Evolutionary conservation across 2,888 invertebrate genomes (phyloP), one percentile per base, ranked within the genome.

Genomic region (Diarsia brunnea): DNA sequence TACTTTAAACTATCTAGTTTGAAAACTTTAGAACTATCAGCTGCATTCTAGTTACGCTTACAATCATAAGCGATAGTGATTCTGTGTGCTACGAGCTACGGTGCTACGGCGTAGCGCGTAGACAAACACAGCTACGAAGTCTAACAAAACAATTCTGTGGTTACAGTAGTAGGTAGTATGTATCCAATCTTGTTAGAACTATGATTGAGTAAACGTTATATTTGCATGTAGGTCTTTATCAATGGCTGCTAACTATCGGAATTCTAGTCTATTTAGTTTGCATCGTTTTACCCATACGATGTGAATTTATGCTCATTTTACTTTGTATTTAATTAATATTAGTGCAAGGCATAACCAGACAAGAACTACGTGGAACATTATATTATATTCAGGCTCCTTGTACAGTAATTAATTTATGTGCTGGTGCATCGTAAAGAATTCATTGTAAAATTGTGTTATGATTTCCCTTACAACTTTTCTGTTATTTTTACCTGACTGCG

Each of bases 31-130:
- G 16, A 49, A 65, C 64, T 66, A 68, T 67, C 45, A 58, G 24
- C 47, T 78, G 49, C 24, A 81, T 53, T 43, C 38, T 66, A 81
- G 53, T 66, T 67, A 19, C 76, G 53, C 60, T 81, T 82, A 77
- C 69, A n/a, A n/a, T n/a, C n/a, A 69, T 65, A 79, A 51, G 45
- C 64, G 31, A 78, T 78, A 79, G 27, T n/a, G 55, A 38, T 58
- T 76, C 11, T 1, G 24, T 75, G 14, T 75, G 55, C 66, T 78
- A 51, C 76, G 55, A 19, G 47, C 43, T 67, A 49, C 53, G 53
- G 8, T 21, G 75, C 64, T 78, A 63, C 79, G 76, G 12, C 60
- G 72, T 81, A 82, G 77, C 55, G n/a, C 70, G 66, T 84, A 85
- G 73, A 45, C 61, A 75, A 76, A 71, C 55, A 75, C n/a, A n/a